Evolutionary conservation across 2,888 invertebrate genomes (phyloP), one percentile per base, ranked within the genome.

Genomic region (Meta bourneti): DNA sequence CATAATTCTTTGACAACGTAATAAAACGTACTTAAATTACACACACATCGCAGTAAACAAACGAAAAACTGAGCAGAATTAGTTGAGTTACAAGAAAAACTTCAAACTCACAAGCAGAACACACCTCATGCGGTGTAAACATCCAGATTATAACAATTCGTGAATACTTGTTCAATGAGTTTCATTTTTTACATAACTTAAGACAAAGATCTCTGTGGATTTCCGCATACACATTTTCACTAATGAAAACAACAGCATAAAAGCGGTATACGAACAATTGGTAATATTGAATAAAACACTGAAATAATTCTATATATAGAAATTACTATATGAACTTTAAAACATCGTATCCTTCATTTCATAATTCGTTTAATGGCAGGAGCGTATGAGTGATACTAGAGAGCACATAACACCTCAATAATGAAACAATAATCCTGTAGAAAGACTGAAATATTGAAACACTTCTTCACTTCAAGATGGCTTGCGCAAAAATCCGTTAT

Each of bases 1-100:
- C 91, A 92, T 84, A 92, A 92, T 92, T 84, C 88, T 92, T 92
- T 89, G 88, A 92, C 91, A 92, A 92, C 91, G 74, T 88, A 89
- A 88, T 84, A 92, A 88, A 92, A 92, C 79, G 83, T n/a, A 89
- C 84, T 88, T 92, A 89, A 89, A 92, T 92, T 88, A 92, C 84
- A 92, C 54, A 88, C 84, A 84, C 84, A 89, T 84, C 80, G 88
- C 74, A 19, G 84, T 84, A 89, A 91, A 92, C 81, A 81, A 91
- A 87, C 75, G 78, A 82, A 82, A 91, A 91, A 91, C 87, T 91
- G 91, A 91, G 91, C 91, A 91, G 82, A 48, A 91, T 87, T 79
- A 91, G 83, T 87, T 72, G 74, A 86, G 52, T 86, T 82, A 87
- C 82, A 87, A 54, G 83, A 91, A 87, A 90, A 87, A 72, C 82